phyloP scores from a whole-genome alignment of 2,113 vertebrate species.

The Dipodomys stephensi region DNA sequence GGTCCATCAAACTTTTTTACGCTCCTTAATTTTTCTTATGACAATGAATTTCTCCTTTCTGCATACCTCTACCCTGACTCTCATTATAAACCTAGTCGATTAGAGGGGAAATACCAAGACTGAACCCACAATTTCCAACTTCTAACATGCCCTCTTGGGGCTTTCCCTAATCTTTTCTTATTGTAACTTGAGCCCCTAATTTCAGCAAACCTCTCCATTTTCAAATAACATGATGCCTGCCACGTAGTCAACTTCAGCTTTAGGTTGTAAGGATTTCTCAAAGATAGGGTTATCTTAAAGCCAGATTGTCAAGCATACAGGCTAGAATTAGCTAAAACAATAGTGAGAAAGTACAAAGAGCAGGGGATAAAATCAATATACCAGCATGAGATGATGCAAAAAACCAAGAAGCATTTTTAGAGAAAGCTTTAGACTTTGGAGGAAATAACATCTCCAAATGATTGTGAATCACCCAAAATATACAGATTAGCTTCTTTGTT shows the following conservation, averaged over 20 bases:
- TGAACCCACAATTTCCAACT: not conserved
- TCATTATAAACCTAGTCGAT: not conserved
- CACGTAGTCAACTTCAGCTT: not conserved
- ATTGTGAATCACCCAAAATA: slow-evolving; percentile 6
- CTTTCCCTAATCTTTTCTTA: not conserved
- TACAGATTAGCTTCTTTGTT: slow-evolving; percentile 51
- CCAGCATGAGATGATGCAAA: not conserved
- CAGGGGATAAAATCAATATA: not conserved
- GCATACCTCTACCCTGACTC: slow-evolving; percentile 6
- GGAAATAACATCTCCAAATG: slow-evolving; percentile 29
- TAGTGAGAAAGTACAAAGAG: not conserved
- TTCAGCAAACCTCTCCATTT: slow-evolving; percentile 30
- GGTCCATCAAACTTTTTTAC: not conserved
- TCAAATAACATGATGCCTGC: not conserved
- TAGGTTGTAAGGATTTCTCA: not conserved
- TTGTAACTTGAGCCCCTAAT: not conserved
- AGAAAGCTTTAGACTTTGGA: slow-evolving; percentile 17
- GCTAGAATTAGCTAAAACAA: slow-evolving; percentile 2
- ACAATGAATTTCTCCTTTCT: not conserved
- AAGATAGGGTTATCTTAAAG: not conserved
- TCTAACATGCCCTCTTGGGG: not conserved
- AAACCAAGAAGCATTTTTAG: not conserved
- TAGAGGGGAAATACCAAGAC: not conserved
- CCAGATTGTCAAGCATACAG: not conserved
- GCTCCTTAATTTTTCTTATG: slow-evolving; percentile 17